Conservation (phyloP, 2,888 invertebrate species). For the Monoplex corrugatus region DNA sequence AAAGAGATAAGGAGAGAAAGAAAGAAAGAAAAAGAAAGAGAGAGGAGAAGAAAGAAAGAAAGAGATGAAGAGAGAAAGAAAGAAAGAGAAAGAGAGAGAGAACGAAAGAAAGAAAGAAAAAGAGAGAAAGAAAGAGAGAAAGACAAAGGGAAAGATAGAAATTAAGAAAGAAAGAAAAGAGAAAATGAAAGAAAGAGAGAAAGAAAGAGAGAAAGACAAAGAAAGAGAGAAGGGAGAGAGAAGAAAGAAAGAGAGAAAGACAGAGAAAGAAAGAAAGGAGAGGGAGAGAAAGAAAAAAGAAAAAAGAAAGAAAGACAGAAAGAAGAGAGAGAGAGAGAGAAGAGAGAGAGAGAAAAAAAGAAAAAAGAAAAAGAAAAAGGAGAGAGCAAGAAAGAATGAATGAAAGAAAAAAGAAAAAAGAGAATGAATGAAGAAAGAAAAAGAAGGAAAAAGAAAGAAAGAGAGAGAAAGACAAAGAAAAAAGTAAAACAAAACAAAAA, state of each 20-base stretch:
- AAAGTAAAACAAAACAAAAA: too few relatives aligned
- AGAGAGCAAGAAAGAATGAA: not conserved
- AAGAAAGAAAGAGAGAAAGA: not conserved
- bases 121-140: not conserved
- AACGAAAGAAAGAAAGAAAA: not conserved
- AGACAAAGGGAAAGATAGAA: not conserved
- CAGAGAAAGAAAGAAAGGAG: not conserved
- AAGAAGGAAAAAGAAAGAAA: too few relatives aligned
- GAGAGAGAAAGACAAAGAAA: too few relatives aligned
- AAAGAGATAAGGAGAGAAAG: not conserved
- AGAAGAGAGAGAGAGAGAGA: not conserved
- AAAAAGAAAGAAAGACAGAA: not conserved
- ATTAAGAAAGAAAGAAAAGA: too few relatives aligned
- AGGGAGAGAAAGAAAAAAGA: not conserved
- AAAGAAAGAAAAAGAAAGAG: not conserved
- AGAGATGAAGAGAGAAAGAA: not conserved
- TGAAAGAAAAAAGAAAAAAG: not conserved
- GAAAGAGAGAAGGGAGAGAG: not conserved
- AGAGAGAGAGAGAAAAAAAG: not conserved
- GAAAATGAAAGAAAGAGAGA: too few relatives aligned
- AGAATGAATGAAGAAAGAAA: too few relatives aligned
- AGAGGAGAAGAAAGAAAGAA: not conserved
- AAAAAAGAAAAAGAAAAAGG: not conserved
- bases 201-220: not conserved
- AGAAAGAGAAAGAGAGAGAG: not conserved